Percentiles rank a stretch among this genome's conserved stretches.
phyloP scores from a whole-genome alignment of 2,113 vertebrate species.

The Terrapene triunguis region DNA sequence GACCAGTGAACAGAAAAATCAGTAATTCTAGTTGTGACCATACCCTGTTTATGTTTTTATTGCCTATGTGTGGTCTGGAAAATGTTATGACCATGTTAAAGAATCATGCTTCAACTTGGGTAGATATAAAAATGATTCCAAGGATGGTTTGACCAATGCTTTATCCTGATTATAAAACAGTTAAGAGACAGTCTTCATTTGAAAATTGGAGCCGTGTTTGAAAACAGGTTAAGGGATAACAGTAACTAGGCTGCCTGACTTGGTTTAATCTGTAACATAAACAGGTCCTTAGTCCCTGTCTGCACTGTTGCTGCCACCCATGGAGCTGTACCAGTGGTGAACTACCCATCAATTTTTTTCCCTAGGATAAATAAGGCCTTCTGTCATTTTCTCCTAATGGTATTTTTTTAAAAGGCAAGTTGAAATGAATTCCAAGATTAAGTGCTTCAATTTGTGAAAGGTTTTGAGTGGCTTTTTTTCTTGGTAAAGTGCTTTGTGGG shows the following conservation, averaged over 20 bases:
- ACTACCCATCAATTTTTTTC: not conserved
- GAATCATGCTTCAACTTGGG: not conserved
- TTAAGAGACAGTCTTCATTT: not conserved
- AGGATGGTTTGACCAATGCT: not conserved
- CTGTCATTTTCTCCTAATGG: not conserved
- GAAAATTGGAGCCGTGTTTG: not conserved
- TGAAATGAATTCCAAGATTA: not conserved
- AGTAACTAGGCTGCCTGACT: not conserved
- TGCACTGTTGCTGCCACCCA: not conserved
- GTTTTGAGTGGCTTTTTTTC: not conserved
- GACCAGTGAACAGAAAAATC: not conserved
- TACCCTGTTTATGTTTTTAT: not conserved
- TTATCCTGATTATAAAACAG: not conserved
- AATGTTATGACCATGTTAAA: not conserved
- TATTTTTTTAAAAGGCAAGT: not conserved
- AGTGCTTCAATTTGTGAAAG: not conserved
- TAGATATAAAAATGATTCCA: not conserved
- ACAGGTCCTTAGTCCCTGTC: not conserved
- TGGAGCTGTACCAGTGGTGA: not conserved
- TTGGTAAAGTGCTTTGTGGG: not conserved
- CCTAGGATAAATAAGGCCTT: not conserved
- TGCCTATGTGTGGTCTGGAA: not conserved
- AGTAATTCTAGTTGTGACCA: not conserved
- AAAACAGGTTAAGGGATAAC: not conserved
- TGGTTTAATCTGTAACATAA: not conserved